Percentiles rank a stretch among this genome's conserved stretches.
Conservation (phyloP, 2,888 invertebrate species). For the Chrysomela aeneicollis region DNA sequence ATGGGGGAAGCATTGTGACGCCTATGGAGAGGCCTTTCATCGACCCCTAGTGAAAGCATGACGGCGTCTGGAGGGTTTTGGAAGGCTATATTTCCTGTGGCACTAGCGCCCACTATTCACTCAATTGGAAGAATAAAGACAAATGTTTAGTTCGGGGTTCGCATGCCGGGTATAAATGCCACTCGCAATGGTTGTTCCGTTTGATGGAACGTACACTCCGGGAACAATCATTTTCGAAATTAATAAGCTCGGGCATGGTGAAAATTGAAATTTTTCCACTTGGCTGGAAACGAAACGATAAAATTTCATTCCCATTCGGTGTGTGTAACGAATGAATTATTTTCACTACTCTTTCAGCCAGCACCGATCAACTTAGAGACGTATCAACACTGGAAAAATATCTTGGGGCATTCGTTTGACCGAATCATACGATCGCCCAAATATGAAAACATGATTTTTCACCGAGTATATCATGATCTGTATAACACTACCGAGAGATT, state of each 20-base stretch:
- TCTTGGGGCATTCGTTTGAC: not conserved
- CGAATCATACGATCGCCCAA: not conserved
- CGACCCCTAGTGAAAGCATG: slow-evolving; percentile 24
- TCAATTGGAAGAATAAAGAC: slow-evolving; percentile 65
- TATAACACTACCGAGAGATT: too few species aligned
- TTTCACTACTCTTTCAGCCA: not conserved
- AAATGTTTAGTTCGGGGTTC: slow-evolving; percentile 61
- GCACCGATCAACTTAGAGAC: not conserved
- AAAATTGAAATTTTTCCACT: slow-evolving; percentile 35
- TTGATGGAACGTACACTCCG: slow-evolving; percentile 58
- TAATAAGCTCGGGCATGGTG: slow-evolving; percentile 49
- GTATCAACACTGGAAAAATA: not conserved
- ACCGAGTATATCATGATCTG: too few species aligned
- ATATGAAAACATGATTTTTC: too few species aligned
- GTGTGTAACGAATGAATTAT: not conserved
- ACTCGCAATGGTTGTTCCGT: slow-evolving; percentile 59
- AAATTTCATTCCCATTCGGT: slow-evolving; percentile 25
- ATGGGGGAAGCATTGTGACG: not conserved
- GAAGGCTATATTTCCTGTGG: slow-evolving; percentile 44
- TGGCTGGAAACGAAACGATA: slow-evolving; percentile 23
- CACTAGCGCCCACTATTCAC: slow-evolving; percentile 56
- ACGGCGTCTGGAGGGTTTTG: slow-evolving; percentile 20
- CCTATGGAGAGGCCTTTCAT: not conserved
- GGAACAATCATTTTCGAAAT: slow-evolving; percentile 54
- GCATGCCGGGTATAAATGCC: slow-evolving; percentile 61